A percentile compares a stretch with the other conserved stretches of the same genome.
phyloP scores from a whole-genome alignment of 2,888 invertebrate genomes.

The Drosophila heteroneura region DNA sequence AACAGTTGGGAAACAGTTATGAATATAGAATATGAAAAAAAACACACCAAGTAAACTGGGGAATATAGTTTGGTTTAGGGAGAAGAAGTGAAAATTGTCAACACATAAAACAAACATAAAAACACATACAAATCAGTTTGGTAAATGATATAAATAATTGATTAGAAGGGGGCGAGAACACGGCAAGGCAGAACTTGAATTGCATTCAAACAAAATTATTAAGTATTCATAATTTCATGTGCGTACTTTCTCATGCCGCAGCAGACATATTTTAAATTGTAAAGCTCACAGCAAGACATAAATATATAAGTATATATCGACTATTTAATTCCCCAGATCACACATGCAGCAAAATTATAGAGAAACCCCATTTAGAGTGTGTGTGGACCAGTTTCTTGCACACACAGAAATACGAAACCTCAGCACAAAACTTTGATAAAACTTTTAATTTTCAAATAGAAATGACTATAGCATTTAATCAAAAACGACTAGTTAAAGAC shows the following conservation, averaged over 20 bases:
- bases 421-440: background rate
- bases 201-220: slow-evolving; percentile 20
- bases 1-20: slow-evolving; percentile 51
- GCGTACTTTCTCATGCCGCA: slow-evolving; percentile 39
- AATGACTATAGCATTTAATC: background rate
- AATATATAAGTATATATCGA: slow-evolving; percentile 8
- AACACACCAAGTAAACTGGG: slow-evolving; percentile 40
- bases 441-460: background rate
- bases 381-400: background rate
- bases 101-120: slow-evolving; percentile 14
- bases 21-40: slow-evolving; percentile 43
- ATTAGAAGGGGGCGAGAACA: slow-evolving; percentile 28
- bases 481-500: background rate
- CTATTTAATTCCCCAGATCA: slow-evolving; percentile 30
- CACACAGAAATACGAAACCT: background rate
- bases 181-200: slow-evolving; percentile 59
- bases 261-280: slow-evolving; percentile 16
- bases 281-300: slow-evolving; percentile 18
- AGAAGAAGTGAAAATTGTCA: slow-evolving; percentile 38
- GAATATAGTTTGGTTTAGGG: slow-evolving; percentile 24
- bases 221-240: slow-evolving; percentile 18
- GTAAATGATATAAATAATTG: slow-evolving; percentile 18
- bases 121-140: background rate
- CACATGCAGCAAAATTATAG: slow-evolving; percentile 43
- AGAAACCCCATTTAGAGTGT: background rate